phyloP scores from a whole-genome alignment of 2,797 vertebrate species.

The Oryzias dopingdopingensis region DNA sequence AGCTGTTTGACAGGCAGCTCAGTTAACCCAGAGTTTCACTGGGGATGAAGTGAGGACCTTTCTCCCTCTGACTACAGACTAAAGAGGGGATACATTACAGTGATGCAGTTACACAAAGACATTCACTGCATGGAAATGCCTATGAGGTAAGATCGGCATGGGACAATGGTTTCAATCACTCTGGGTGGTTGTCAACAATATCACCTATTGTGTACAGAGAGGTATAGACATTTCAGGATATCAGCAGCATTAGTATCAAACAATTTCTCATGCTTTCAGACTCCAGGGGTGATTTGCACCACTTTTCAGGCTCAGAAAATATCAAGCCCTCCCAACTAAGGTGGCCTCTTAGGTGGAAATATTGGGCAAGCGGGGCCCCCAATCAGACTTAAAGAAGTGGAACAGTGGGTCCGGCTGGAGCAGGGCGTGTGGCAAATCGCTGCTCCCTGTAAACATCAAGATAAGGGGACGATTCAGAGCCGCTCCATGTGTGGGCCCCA shows the following conservation, averaged over 20 bases:
- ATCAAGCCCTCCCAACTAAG: slow-evolving; percentile 66
- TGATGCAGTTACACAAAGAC: slow-evolving; percentile 77
- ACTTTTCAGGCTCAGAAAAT: slow-evolving; percentile 71
- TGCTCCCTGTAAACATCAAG: slow-evolving; percentile 81
- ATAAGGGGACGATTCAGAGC: slow-evolving; percentile 72
- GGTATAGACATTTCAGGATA: slow-evolving; percentile 69
- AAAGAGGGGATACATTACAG: slow-evolving; percentile 74
- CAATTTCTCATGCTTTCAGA: slow-evolving; percentile 69
- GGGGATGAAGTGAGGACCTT: slow-evolving; percentile 63
- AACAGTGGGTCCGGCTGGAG: slow-evolving; percentile 71
- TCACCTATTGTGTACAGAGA: slow-evolving; percentile 65
- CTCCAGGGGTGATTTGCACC: slow-evolving; percentile 80
- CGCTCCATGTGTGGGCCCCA: slow-evolving; percentile 72
- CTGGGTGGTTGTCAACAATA: slow-evolving; percentile 74
- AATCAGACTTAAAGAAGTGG: slow-evolving; percentile 72
- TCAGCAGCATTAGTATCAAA: slow-evolving; percentile 74
- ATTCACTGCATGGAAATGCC: slow-evolving; percentile 69
- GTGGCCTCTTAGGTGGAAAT: slow-evolving; percentile 69
- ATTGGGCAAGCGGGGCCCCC: slow-evolving; percentile 66
- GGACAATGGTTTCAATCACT: slow-evolving; percentile 76
- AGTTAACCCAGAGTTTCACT: slow-evolving; percentile 66
- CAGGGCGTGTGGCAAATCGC: slow-evolving; percentile 74
- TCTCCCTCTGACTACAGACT: slow-evolving; percentile 58
- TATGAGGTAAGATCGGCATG: slow-evolving; percentile 71
- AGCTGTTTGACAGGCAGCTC: slow-evolving; percentile 75